Evolutionary conservation across 1,140 invertebrate genomes (phyloP), one percentile per base, ranked within the genome.

Genomic region (Nixonia krombeini): DNA sequence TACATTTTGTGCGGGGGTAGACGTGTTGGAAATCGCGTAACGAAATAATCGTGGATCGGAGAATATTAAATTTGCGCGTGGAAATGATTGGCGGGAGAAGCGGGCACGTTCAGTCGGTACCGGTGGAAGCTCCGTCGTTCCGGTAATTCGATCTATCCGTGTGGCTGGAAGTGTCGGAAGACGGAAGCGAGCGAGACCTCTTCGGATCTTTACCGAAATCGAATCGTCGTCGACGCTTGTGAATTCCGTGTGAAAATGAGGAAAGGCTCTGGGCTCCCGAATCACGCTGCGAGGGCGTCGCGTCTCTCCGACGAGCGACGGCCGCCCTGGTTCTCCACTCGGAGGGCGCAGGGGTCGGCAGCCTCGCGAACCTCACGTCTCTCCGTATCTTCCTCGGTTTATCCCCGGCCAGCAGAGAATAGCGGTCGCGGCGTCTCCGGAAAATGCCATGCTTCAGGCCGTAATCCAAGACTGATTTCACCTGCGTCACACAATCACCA

Each of bases 381-480:
- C 70, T 72, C 8, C 75, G 73, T 8, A 70, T 75, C n/a, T 63
- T 62, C 7, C 74, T 61, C 17, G 73, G 13, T 35, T 78, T 70
- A 16, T 83, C 70, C 9, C 53, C 64, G 0, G 44, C 66, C 4
- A 78, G 70, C 7, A 83, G 68, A 29, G 68, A 82, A 65, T 83
- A 82, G 4, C 76, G 74, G 1, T 78, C 76, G 0, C 79, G 68
- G 29, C 66, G 70, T 42, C 67, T 74, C 51, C 52, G 42, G 2
- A 83, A 44, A 56, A 82, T 76, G 5, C 80, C 80, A 12, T 75
- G 77, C 7, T 81, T 58, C 1, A 83, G 59, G 0, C 80, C 81
- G 4, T 66, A 65, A 37, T 69, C 70, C 28, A 80, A 45, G 0
- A 58, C 73, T 0, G 73, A 12, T n/a, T 71, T 73, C 4, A 81